These are phyloP conservation scores for Sprattus sprattus DNA, from an alignment of 2,113 vertebrate genomes.

Conservation along the genomic window DNA sequence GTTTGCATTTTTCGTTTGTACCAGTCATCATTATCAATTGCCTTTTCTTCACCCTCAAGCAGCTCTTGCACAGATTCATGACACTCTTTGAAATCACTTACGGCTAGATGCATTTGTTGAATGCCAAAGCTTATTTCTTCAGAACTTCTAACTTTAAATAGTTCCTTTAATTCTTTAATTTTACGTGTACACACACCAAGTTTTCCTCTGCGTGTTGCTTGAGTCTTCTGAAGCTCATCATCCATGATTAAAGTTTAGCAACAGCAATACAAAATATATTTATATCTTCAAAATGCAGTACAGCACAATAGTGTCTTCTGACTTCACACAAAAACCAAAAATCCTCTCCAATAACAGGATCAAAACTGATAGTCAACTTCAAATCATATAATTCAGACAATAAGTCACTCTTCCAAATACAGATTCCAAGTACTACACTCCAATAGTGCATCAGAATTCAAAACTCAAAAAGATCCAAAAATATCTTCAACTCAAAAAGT, in stretches of 20 bases:
- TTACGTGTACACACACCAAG: conserved; percentile 22
- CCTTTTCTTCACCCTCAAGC: background rate
- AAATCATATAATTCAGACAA: too few species aligned
- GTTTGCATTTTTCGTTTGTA: conserved; percentile 30
- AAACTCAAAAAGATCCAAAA: too few species aligned
- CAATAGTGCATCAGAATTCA: too few species aligned
- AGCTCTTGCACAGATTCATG: conserved; percentile 7
- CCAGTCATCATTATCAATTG: conserved; percentile 9
- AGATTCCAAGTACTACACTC: too few species aligned
- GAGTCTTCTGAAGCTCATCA: conserved; percentile 4
- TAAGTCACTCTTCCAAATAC: too few species aligned
- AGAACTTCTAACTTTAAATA: conserved; percentile 12
- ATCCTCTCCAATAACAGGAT: too few species aligned
- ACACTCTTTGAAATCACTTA: conserved; percentile 18
- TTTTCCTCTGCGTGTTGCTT: conserved; percentile 32
- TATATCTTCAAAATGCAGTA: too few species aligned
- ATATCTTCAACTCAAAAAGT: too few species aligned
- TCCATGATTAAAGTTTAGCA: background rate
- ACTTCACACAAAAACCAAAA: too few species aligned
- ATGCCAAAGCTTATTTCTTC: conserved; percentile 6
- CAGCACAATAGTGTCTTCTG: too few species aligned
- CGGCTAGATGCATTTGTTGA: background rate
- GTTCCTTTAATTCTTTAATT: conserved; percentile 33
- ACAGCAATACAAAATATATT: background rate
- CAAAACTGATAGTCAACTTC: too few species aligned